Conservation (phyloP, 2,797 vertebrate species). For the Borostomias antarcticus region DNA sequence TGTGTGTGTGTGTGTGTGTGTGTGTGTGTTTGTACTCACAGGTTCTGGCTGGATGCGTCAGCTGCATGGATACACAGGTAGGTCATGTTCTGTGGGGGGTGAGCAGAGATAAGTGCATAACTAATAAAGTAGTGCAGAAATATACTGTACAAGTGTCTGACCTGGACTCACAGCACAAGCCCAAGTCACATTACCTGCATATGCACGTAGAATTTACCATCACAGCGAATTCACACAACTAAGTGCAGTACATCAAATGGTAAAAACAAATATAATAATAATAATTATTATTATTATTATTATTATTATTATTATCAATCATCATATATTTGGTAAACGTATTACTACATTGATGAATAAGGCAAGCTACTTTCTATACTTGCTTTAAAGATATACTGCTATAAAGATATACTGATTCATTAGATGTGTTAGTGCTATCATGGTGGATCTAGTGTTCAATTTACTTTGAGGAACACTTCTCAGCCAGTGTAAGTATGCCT, state of each 20-base stretch:
- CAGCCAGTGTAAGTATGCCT: neutral
- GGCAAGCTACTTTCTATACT: too few species aligned
- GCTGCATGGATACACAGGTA: constrained; percentile 89
- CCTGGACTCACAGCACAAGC: neutral
- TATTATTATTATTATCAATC: too few species aligned
- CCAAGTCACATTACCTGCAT: neutral
- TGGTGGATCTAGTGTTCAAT: too few species aligned
- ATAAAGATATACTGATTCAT: too few species aligned
- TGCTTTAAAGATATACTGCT: too few species aligned
- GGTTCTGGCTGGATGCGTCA: constrained; percentile 85
- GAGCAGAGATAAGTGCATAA: constrained; percentile 38
- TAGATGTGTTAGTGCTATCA: too few species aligned
- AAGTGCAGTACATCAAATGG: too few species aligned
- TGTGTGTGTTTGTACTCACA: constrained; percentile 76
- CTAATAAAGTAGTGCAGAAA: neutral
- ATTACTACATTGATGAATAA: too few species aligned
- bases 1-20: constrained; percentile 22
- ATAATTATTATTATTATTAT: too few species aligned
- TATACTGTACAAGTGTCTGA: neutral
- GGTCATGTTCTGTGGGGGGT: constrained; percentile 79
- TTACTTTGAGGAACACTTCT: neutral
- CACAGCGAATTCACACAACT: too few species aligned
- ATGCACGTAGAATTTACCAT: neutral
- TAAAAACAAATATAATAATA: too few species aligned
- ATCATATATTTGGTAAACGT: too few species aligned